Base-by-base conservation (phyloP, 2,888 invertebrate genomes). In the Nematopogon swammerdamellus region DNA sequence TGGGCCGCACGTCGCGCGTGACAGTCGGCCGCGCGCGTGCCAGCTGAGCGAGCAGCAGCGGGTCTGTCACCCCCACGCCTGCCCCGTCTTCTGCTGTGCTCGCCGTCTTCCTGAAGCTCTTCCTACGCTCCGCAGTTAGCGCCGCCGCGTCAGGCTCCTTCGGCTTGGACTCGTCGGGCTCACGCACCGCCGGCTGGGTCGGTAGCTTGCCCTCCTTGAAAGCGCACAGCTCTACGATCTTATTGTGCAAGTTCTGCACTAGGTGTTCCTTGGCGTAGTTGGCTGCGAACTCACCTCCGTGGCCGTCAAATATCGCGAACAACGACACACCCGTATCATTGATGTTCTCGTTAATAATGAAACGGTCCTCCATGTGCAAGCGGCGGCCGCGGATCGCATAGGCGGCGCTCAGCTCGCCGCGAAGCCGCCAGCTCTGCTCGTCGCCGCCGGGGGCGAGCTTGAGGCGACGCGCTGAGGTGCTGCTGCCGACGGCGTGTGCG, bases 271-370 rank as follows among this genome's bases (percentile, higher is more conserved):
- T 89, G 48, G 93, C 93, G 75, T 91, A 96, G 65, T 95, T 92
- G 18, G 95, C 95, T 48, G 95, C 95, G 79, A 92, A 92, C 77
- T 95, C 94, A 43, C 96, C 97, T 48, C 96, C 97, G 68, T 97
- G 96, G 0, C 96, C 96, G 74, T 97, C 96, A 68, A 95, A 96
- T 57, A 97, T 88, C 45, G 95, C 95, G 74, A 92, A 95, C 51
- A 97, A 77, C 18, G 93, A 90, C 49, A 95, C 88, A 18, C 90
- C 92, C 18, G 93, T 92, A 57, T 88, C 85, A 65, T 91, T 89
- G 49, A 94, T 87, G 63, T 94, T 88, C 68, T 91, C 89, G 57
- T 92, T 88, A 49, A 95, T 86, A 50, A 93, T 92, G 69, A 93
- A 96, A 63, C 95, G 83, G 70, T 97, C 96, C 80, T 97, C 97